Percentiles rank a stretch among this genome's conserved stretches.
These are phyloP conservation scores for Nycteola revayana DNA, from an alignment of 2,888 invertebrate genomes.

Conservation along the genomic window DNA sequence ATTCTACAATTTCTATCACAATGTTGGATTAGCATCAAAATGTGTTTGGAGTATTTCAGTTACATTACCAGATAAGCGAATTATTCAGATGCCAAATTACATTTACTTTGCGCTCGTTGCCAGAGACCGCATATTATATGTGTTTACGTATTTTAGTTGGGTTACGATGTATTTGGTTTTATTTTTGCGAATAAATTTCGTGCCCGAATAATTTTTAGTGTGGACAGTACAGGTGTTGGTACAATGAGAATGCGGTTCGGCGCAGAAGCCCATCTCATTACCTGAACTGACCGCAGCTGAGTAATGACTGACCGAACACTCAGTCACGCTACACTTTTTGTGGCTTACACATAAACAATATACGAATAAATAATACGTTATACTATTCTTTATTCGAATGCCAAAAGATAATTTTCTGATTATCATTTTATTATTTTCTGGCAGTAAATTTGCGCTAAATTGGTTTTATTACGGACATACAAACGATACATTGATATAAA, in stretches of 20 bases:
- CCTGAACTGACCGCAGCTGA: conserved; percentile 61
- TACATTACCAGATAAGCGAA: conserved; percentile 23
- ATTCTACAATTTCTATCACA: conserved; percentile 5
- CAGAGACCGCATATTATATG: too few relatives aligned
- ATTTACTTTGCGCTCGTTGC: conserved; percentile 9
- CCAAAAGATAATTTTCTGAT: conserved; percentile 27
- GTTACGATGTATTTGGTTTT: conserved; percentile 11
- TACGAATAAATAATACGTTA: conserved; percentile 39
- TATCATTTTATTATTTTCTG: conserved; percentile 23
- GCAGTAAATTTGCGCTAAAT: conserved; percentile 11
- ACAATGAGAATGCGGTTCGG: conserved; percentile 38
- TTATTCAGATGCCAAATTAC: conserved; percentile 27
- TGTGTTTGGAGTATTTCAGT: conserved; percentile 4
- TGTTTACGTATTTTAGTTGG: not conserved
- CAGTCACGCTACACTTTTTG: conserved; percentile 56
- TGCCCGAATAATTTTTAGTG: conserved; percentile 12
- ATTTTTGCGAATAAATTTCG: conserved; percentile 19
- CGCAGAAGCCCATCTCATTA: conserved; percentile 64
- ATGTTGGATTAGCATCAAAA: conserved; percentile 12
- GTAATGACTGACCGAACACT: conserved; percentile 53
- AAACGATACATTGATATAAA: too few relatives aligned
- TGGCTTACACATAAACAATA: conserved; percentile 48
- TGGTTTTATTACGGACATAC: not conserved
- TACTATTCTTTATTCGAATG: conserved; percentile 36
- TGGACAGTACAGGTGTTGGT: conserved; percentile 26